Percentiles rank a stretch among this genome's conserved stretches.
Conservation (phyloP, 2,113 vertebrate genomes). For the Seriola aureovittata region DNA sequence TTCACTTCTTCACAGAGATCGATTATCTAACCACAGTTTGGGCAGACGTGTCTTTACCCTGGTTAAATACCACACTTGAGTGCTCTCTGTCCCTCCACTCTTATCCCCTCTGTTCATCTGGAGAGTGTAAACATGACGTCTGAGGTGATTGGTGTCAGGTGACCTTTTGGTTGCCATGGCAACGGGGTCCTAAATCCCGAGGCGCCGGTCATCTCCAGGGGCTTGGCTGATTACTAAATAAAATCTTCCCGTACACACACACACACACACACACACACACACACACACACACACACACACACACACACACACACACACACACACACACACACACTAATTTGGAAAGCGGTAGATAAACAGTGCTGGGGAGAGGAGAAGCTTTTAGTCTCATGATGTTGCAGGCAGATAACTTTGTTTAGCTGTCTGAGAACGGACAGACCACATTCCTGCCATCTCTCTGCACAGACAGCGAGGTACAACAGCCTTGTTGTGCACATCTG, state of each 20-base stretch:
- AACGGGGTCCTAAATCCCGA: slow-evolving; percentile 67
- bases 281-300: too few species aligned
- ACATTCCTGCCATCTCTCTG: slow-evolving; percentile 68
- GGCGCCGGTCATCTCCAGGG: slow-evolving; percentile 60
- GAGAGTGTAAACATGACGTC: slow-evolving; percentile 72
- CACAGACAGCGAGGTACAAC: slow-evolving; percentile 35
- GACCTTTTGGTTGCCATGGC: slow-evolving; percentile 73
- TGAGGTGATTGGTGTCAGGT: slow-evolving; percentile 78
- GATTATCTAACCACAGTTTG: background rate
- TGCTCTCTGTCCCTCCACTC: slow-evolving; percentile 13
- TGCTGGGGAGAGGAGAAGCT: slow-evolving; percentile 52
- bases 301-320: background rate
- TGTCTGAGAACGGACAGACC: slow-evolving; percentile 57
- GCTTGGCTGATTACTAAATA: slow-evolving; percentile 74
- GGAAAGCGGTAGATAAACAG: slow-evolving; percentile 70
- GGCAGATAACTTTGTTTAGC: slow-evolving; percentile 77
- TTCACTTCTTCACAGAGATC: slow-evolving; percentile 3
- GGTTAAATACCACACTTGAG: slow-evolving; percentile 41
- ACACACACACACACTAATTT: slow-evolving; percentile 41
- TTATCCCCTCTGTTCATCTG: slow-evolving; percentile 47
- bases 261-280: slow-evolving; percentile 2
- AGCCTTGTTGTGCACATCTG: slow-evolving; percentile 35
- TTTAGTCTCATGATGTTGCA: slow-evolving; percentile 73
- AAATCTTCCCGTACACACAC: slow-evolving; percentile 57
- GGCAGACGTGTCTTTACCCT: slow-evolving; percentile 1